These are phyloP conservation scores for Euura lappo DNA, from an alignment of 1,140 invertebrate species.

Conservation along the genomic window DNA sequence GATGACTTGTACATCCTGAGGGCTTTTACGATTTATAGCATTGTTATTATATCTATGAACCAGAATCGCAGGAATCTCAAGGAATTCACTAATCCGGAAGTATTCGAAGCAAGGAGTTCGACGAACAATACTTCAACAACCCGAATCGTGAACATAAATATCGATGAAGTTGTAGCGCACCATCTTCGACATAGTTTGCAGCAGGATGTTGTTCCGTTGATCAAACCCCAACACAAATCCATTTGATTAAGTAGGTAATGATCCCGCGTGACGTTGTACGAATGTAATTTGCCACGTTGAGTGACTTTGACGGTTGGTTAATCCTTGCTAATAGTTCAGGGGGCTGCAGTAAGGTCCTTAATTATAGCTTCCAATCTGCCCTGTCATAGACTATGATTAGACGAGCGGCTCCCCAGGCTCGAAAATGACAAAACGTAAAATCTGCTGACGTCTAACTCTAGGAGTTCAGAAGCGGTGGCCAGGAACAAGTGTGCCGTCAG, in stretches of 20 bases:
- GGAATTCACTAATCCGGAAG: neutral
- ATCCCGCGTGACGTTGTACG: neutral
- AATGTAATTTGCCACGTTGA: neutral
- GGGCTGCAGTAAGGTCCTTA: neutral
- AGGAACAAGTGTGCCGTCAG: conserved; percentile 5
- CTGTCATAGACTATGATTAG: neutral
- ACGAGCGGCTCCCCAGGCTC: neutral
- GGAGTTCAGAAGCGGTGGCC: neutral
- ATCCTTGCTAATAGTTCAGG: neutral
- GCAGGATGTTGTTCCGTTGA: no score
- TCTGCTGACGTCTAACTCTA: neutral
- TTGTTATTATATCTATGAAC: neutral
- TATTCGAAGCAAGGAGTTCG: neutral
- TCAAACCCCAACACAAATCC: no score
- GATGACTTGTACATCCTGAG: neutral
- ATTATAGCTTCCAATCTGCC: neutral
- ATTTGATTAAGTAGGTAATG: no score
- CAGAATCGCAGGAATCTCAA: neutral
- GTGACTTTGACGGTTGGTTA: neutral
- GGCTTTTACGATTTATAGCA: neutral
- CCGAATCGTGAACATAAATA: no score
- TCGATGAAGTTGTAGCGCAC: no score
- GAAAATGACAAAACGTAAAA: neutral
- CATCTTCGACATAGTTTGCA: no score
- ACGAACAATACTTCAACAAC: no score